Base-by-base conservation (phyloP, 2,113 vertebrate genomes). In the Leucopternis melanops region DNA sequence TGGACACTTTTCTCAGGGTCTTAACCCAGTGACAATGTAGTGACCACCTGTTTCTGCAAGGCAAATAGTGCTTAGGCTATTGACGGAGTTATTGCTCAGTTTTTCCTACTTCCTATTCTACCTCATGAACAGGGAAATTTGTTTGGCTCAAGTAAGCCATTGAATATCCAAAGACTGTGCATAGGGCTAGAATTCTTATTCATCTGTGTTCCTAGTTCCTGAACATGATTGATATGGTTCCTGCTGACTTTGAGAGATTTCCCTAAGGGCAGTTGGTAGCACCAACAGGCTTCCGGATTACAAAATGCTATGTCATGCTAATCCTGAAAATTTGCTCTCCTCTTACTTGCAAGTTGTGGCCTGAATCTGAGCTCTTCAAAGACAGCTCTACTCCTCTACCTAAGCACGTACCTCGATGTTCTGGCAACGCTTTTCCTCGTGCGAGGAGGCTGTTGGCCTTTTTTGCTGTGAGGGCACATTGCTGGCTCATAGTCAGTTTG, bases 401-500 rank as follows among this genome's bases (percentile, higher is more conserved):
- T 59, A 31, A 75, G 38, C 50, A 59, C 3, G 1, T 36, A 11
- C 8, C 50, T 38, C n/a, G 36, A 52, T 23, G 11, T 67, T 6
- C 27, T 55, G 22, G 9, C 16, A 63, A 16, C 0, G 1, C 12
- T 74, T 65, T 78, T 81, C 40, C 17, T 85, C 34, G 10, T 25
- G 12, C 16, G 67, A 54, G 47, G 34, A 82, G 10, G 4, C 23
- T 50, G n/a, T 14, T 75, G 6, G 10, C 23, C 36, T 15, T 18
- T 23, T 54, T 58, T 36, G 10, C 18, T 0, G 0, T 6, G 19
- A 50, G 10, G 29, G 10, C 44, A 59, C 4, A 10, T 36, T 72
- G 11, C 29, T 78, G n/a, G 17, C 11, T 83, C 17, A 15, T 14
- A 31, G 19, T 10, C 52, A 49, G 17, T 19, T 71, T 80, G 16